Conservation (phyloP, 1,140 invertebrate genomes). For the Procambarus clarkii region DNA sequence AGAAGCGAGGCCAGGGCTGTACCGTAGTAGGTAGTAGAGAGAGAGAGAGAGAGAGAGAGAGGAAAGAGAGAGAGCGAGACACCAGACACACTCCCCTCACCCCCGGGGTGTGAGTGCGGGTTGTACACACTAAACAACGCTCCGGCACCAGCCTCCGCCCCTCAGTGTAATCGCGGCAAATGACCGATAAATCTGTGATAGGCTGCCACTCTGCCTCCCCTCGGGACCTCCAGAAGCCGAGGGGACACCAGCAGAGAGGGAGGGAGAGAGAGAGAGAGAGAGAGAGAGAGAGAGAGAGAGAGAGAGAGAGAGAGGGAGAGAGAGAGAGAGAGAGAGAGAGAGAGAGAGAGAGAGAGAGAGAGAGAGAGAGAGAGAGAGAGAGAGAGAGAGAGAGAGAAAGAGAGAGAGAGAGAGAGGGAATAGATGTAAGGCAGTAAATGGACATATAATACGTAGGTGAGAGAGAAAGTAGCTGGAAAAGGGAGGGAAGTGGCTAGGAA, state of each 20-base stretch:
- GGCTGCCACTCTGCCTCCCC: not conserved
- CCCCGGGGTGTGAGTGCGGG: too few relatives aligned
- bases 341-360: not conserved
- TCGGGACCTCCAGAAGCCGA: not conserved
- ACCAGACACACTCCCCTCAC: not conserved
- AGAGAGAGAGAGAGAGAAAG: not conserved
- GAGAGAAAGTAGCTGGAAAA: too few relatives aligned
- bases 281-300: not conserved
- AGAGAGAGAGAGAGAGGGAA: too few relatives aligned
- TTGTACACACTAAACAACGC: not conserved
- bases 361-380: not conserved
- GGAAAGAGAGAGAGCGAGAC: too few relatives aligned
- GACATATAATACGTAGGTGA: too few relatives aligned
- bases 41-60: too few relatives aligned
- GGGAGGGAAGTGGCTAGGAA: too few relatives aligned
- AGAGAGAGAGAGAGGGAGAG: not conserved
- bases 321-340: not conserved
- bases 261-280: not conserved
- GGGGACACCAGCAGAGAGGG: not conserved
- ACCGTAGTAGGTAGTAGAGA: too few relatives aligned
- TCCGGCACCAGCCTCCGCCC: not conserved
- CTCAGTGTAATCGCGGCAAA: constrained; percentile 42
- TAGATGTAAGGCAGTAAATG: too few relatives aligned
- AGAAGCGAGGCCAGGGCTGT: too few relatives aligned
- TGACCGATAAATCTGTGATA: constrained; percentile 47